phyloP scores from a whole-genome alignment of 1,140 invertebrate genomes.

The Psilanteris sp. region DNA sequence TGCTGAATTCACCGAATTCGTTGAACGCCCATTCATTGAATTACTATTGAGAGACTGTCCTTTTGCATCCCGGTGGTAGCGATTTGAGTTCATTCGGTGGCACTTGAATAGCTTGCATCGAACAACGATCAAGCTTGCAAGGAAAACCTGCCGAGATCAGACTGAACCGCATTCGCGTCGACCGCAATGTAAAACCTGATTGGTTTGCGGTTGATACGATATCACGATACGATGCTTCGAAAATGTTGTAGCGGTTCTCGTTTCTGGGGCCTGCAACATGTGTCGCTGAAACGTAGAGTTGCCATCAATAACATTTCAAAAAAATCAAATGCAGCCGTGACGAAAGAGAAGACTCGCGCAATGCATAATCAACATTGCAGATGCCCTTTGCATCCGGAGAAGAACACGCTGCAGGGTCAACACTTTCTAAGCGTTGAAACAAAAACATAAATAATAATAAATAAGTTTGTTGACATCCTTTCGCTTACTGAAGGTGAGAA shows the following conservation, averaged over 20 bases:
- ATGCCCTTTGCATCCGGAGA: no score
- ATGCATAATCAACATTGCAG: background rate
- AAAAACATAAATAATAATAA: no score
- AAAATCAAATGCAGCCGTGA: constrained; percentile 41
- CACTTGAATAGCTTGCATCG: constrained; percentile 55
- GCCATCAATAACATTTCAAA: constrained; percentile 54
- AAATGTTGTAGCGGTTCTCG: constrained; percentile 46
- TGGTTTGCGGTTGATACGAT: constrained; percentile 64
- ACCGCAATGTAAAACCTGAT: constrained; percentile 58
- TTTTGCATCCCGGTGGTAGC: constrained; percentile 42
- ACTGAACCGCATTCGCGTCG: constrained; percentile 54
- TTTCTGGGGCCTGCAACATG: constrained; percentile 40
- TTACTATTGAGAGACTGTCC: constrained; percentile 49
- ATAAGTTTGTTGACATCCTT: no score
- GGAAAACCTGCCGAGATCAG: constrained; percentile 61
- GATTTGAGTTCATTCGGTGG: constrained; percentile 52
- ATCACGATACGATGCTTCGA: constrained; percentile 56
- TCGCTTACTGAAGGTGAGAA: no score
- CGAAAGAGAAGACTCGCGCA: background rate
- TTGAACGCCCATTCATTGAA: constrained; percentile 50
- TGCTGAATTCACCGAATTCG: constrained; percentile 32
- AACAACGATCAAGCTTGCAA: constrained; percentile 48
- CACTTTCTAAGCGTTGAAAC: no score
- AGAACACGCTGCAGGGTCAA: no score
- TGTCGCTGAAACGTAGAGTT: constrained; percentile 52